Evolutionary conservation across 2,797 vertebrate species (phyloP).

Genomic region (Lithobates sylvaticus): DNA sequence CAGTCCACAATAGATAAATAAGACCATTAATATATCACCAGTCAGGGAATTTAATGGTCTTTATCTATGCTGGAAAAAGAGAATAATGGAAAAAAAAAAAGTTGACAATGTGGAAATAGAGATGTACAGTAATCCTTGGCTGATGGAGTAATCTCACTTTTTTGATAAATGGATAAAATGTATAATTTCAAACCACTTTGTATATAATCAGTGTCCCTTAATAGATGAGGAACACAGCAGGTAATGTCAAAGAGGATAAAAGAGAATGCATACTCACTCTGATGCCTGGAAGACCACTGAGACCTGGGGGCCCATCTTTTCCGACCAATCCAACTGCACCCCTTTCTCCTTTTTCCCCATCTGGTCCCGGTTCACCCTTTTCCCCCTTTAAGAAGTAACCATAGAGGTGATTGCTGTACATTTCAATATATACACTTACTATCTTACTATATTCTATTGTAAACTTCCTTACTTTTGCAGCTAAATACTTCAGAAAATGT

Average conservation of each 20-base stretch:
- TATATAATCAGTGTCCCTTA: background rate
- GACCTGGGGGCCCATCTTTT: conserved; percentile 88
- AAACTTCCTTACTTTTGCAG: no score
- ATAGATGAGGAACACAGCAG: background rate
- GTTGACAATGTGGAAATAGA: background rate
- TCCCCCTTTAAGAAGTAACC: conserved; percentile 83
- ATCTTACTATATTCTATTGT: no score
- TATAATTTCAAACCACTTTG: no score
- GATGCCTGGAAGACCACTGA: conserved; percentile 86
- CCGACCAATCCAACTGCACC: conserved; percentile 89
- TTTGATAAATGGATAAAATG: no score
- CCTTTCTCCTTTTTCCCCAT: conserved; percentile 90
- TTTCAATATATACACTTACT: background rate
- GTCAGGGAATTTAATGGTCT: background rate
- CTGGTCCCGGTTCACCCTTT: conserved; percentile 90
- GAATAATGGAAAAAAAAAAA: background rate
- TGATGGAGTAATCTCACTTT: background rate
- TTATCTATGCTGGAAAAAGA: no score
- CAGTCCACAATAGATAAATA: background rate
- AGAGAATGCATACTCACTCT: conserved; percentile 80
- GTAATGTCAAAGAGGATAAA: background rate
- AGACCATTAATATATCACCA: background rate
- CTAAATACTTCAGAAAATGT: no score
- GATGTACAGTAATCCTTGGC: background rate
- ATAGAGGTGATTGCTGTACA: background rate